phyloP scores from a whole-genome alignment of 2,797 vertebrate species.

The Notolepis coatsorum region DNA sequence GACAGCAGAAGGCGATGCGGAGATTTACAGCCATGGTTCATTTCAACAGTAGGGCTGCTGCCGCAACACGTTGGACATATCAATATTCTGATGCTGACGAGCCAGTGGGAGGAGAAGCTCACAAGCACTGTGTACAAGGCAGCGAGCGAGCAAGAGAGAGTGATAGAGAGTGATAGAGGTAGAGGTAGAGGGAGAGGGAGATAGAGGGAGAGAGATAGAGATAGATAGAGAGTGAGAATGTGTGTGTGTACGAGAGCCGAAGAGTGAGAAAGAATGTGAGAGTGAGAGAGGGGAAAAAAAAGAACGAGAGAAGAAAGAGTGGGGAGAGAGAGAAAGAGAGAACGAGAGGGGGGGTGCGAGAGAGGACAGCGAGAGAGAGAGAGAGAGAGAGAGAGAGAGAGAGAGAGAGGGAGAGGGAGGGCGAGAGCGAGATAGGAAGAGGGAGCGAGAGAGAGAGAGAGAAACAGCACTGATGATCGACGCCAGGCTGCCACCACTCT shows the following conservation, averaged over 20 bases:
- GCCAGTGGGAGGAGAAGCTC: constrained; percentile 73
- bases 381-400: constrained; percentile 44
- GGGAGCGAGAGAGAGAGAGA: constrained; percentile 88
- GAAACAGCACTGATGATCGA: constrained; percentile 94
- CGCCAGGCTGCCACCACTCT: constrained; percentile 98
- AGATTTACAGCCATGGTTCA: constrained; percentile 78
- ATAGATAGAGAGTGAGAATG: constrained; percentile 84
- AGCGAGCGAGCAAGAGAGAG: constrained; percentile 85
- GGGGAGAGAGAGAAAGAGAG: constrained; percentile 66
- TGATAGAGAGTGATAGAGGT: constrained; percentile 85
- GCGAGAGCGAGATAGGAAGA: constrained; percentile 37
- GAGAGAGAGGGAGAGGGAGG: constrained; percentile 90
- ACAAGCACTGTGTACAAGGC: constrained; percentile 76
- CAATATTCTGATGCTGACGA: constrained; percentile 85
- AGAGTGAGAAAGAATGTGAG: constrained; percentile 44
- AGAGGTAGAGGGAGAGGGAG: constrained; percentile 89
- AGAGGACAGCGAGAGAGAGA: constrained; percentile 41
- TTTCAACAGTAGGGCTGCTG: constrained; percentile 78
- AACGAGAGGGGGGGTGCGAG: constrained; percentile 74
- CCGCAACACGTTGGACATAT: constrained; percentile 81
- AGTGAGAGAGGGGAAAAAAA: too few relatives aligned
- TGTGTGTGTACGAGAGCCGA: constrained; percentile 49
- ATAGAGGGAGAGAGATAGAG: constrained; percentile 88
- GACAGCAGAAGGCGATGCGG: constrained; percentile 40
- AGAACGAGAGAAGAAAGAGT: constrained; percentile 78